phyloP scores from a whole-genome alignment of 2,113 vertebrate genomes.

The Triplophysa tibetana region DNA sequence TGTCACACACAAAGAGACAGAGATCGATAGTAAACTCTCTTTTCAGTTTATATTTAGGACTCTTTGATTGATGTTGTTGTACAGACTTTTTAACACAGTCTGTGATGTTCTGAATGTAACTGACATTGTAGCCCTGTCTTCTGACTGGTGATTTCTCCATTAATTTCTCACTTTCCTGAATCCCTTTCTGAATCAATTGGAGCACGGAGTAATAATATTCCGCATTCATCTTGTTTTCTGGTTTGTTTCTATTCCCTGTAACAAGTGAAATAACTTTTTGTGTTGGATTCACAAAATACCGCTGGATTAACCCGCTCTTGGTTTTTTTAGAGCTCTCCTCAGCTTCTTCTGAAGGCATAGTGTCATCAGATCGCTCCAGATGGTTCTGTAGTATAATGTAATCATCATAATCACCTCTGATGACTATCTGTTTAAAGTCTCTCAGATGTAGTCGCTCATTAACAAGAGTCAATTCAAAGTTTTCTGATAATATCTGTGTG shows the following conservation, averaged over 20 bases:
- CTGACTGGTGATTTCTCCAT: background rate
- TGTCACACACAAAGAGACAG: slow-evolving; percentile 50
- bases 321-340: background rate
- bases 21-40: slow-evolving; percentile 48
- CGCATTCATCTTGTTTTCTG: background rate
- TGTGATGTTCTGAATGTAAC: slow-evolving; percentile 60
- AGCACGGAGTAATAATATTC: background rate
- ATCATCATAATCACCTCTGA: background rate
- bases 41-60: slow-evolving; percentile 21
- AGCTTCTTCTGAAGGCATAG: background rate
- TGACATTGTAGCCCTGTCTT: slow-evolving; percentile 22
- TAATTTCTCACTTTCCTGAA: slow-evolving; percentile 1
- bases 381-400: background rate
- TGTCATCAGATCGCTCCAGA: background rate
- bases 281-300: background rate
- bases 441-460: background rate
- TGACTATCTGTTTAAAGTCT: rapidly evolving
- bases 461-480: background rate
- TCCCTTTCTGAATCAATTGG: background rate
- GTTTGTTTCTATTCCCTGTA: background rate
- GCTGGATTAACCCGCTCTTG: rapidly evolving
- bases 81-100: slow-evolving; percentile 36
- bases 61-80: background rate
- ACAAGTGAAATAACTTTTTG: background rate
- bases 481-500: background rate